Conservation (phyloP, 2,797 vertebrate genomes). For the Scolopax rusticola region DNA sequence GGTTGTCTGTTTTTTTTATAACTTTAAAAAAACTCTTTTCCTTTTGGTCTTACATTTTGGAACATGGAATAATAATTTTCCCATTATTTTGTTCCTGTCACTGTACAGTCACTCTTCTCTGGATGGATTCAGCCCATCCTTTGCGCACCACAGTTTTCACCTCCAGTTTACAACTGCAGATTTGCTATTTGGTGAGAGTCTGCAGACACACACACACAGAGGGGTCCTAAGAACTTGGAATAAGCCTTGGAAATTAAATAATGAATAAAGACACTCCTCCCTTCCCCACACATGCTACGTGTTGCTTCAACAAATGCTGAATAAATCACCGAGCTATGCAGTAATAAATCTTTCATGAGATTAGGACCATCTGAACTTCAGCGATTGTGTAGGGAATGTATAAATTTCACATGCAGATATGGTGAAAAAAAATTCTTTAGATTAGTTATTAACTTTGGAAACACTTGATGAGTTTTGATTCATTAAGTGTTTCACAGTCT, state of each 20-base stretch:
- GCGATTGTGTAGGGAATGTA: constrained; percentile 56
- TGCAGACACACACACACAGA: background rate
- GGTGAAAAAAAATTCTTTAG: constrained; percentile 34
- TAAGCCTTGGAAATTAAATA: constrained; percentile 36
- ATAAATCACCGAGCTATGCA: constrained; percentile 44
- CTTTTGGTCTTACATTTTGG: background rate
- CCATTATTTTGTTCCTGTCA: background rate
- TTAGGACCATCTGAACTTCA: constrained; percentile 50
- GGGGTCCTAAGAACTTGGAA: constrained; percentile 4
- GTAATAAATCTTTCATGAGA: constrained; percentile 66
- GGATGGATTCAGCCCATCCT: background rate
- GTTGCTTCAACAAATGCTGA: constrained; percentile 45
- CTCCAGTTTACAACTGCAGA: background rate
- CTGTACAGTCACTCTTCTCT: background rate
- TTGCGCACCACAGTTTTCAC: background rate
- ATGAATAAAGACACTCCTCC: background rate
- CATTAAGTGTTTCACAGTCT: constrained; percentile 78
- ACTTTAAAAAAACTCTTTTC: background rate
- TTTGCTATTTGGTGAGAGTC: background rate
- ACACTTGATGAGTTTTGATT: constrained; percentile 77
- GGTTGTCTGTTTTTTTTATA: background rate
- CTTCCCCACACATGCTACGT: constrained; percentile 9
- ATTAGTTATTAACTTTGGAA: constrained; percentile 72
- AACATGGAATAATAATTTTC: background rate
- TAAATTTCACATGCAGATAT: constrained; percentile 59